Conservation (phyloP, 2,888 invertebrate genomes). For the Panzeria rudis region DNA sequence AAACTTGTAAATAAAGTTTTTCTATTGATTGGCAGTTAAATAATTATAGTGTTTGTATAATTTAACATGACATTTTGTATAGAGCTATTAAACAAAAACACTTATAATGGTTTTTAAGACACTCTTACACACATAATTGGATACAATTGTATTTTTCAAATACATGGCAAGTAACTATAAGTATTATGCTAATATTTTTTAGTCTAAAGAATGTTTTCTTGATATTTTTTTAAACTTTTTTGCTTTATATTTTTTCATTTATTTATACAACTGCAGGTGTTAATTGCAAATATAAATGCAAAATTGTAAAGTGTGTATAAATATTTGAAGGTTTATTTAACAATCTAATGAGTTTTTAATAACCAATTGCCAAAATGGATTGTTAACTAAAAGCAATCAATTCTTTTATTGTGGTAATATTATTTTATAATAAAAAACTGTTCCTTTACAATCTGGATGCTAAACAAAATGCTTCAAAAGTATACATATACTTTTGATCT, state of each 20-base stretch:
- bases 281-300: conserved; percentile 58
- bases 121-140: not conserved
- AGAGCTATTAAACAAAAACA: conserved; percentile 43
- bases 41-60: conserved; percentile 62
- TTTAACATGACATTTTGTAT: conserved; percentile 65
- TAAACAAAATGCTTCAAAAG: not conserved
- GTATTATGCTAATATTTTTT: conserved; percentile 51
- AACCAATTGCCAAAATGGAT: conserved; percentile 45
- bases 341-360: conserved; percentile 68
- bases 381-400: conserved; percentile 30
- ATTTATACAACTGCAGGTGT: conserved; percentile 59
- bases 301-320: conserved; percentile 25
- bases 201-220: conserved; percentile 43
- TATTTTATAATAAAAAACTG: not conserved
- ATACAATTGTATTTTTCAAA: not conserved
- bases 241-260: not conserved
- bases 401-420: not conserved
- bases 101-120: not conserved
- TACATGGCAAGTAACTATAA: not conserved
- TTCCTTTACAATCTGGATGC: conserved; percentile 2
- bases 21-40: conserved; percentile 53
- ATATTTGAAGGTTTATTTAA: conserved; percentile 54
- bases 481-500: not conserved
- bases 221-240: conserved; percentile 7
- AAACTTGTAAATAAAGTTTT: conserved; percentile 27